Evolutionary conservation across 2,888 invertebrate species (phyloP).

Genomic region (Melanchra persicariae): DNA sequence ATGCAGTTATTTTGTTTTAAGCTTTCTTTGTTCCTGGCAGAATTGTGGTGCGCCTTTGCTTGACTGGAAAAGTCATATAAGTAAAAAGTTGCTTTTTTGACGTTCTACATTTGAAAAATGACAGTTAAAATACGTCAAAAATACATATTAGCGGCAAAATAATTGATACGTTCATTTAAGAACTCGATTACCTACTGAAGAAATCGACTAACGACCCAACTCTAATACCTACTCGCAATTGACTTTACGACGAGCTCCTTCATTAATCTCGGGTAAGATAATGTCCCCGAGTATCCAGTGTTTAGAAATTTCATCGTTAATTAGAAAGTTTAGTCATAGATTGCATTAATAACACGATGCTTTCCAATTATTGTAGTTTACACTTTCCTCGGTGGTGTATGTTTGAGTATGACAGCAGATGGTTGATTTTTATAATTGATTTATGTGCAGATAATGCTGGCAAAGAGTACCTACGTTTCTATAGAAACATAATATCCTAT

Average conservation of each 20-base stretch:
- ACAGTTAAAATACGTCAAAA: background rate
- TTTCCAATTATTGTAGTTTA: slow-evolving; percentile 51
- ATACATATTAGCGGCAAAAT: background rate
- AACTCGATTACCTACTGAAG: background rate
- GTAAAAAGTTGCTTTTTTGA: too few species aligned
- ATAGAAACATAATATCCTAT: too few species aligned
- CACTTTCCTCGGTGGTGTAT: slow-evolving; percentile 45
- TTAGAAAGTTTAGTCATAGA: slow-evolving; percentile 54
- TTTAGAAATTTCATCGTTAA: slow-evolving; percentile 44
- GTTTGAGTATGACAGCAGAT: slow-evolving; percentile 33
- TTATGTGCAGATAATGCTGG: background rate
- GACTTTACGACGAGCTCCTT: slow-evolving; percentile 10
- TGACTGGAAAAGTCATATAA: background rate
- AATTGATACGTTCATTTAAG: background rate
- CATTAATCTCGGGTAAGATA: slow-evolving; percentile 46
- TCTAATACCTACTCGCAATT: slow-evolving; percentile 16
- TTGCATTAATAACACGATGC: slow-evolving; percentile 44
- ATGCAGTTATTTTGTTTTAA: slow-evolving; percentile 47
- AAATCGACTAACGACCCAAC: slow-evolving; percentile 25
- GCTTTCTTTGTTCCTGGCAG: slow-evolving; percentile 45
- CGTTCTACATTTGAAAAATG: slow-evolving; percentile 8
- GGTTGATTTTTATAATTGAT: slow-evolving; percentile 17
- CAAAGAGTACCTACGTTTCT: background rate
- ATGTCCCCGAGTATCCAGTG: slow-evolving; percentile 31
- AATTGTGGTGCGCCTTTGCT: background rate